Conservation (phyloP, 2,113 vertebrate species). For the Pluvialis apricaria region DNA sequence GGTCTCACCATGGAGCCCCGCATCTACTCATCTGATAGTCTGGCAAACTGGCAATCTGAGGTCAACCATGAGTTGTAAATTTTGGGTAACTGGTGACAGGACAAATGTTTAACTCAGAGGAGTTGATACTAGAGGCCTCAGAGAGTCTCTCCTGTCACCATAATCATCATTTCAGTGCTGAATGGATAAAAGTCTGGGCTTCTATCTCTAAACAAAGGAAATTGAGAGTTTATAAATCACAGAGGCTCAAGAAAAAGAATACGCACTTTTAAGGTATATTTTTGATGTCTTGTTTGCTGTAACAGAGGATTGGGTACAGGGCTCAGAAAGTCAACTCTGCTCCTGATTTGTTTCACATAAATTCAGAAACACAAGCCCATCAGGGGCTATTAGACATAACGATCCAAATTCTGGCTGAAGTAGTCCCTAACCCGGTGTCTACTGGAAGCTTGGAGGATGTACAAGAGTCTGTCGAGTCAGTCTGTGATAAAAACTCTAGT, state of each 20-base stretch:
- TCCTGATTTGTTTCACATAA: not conserved
- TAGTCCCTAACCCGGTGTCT: not conserved
- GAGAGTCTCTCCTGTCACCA: not conserved
- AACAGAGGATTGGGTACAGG: not conserved
- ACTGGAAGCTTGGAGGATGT: not conserved
- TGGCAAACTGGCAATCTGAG: not conserved
- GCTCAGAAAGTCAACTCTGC: not conserved
- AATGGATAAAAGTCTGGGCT: not conserved
- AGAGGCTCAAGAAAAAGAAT: not conserved
- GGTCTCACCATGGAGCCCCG: fast-evolving
- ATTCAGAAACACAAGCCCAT: not conserved
- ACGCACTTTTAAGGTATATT: not conserved
- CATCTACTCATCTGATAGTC: not conserved
- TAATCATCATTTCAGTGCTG: not conserved
- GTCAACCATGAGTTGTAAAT: not conserved
- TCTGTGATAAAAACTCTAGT: not conserved
- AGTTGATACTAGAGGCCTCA: not conserved
- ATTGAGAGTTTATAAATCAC: not conserved
- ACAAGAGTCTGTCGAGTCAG: not conserved
- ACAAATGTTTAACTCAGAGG: not conserved
- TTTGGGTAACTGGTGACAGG: not conserved
- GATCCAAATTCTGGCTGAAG: not conserved
- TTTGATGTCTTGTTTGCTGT: not conserved
- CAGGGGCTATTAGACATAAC: not conserved
- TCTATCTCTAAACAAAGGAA: not conserved